A percentile compares a stretch with the other conserved stretches of the same genome.
Evolutionary conservation across 1,140 invertebrate species (phyloP).

Genomic region (Brachystomella parvula): DNA sequence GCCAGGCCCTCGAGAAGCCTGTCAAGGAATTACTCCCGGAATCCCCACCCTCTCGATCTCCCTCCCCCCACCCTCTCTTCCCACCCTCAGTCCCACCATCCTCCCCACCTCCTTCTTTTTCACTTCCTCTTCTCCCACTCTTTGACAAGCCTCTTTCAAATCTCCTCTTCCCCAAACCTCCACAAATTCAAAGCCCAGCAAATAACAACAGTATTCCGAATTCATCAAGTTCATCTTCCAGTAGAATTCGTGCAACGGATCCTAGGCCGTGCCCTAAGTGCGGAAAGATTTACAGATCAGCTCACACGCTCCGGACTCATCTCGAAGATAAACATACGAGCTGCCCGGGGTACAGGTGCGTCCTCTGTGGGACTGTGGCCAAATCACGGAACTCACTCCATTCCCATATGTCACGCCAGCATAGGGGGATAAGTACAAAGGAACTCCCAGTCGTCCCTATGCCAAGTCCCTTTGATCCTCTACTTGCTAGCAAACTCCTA

Average conservation of each 20-base stretch:
- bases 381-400: conserved; percentile 82
- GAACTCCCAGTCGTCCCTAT: conserved; percentile 81
- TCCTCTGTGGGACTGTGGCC: conserved; percentile 81
- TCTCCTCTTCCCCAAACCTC: neutral
- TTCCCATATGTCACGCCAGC: conserved; percentile 85
- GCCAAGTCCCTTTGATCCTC: conserved; percentile 81
- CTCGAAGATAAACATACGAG: conserved; percentile 86
- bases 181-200: neutral
- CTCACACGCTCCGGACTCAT: conserved; percentile 79
- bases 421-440: conserved; percentile 83
- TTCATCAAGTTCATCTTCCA: neutral
- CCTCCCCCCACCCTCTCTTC: neutral
- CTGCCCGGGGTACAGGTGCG: conserved; percentile 82
- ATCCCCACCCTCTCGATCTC: neutral
- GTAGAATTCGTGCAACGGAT: conserved; percentile 81
- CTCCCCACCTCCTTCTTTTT: neutral
- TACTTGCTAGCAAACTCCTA: conserved; percentile 66
- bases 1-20: neutral
- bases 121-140: neutral
- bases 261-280: conserved; percentile 84
- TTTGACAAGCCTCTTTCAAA: neutral
- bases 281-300: conserved; percentile 83
- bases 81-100: neutral
- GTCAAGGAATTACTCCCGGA: neutral
- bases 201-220: neutral